Conservation (phyloP, 2,888 invertebrate species). For the Ennomos fuscantarius region DNA sequence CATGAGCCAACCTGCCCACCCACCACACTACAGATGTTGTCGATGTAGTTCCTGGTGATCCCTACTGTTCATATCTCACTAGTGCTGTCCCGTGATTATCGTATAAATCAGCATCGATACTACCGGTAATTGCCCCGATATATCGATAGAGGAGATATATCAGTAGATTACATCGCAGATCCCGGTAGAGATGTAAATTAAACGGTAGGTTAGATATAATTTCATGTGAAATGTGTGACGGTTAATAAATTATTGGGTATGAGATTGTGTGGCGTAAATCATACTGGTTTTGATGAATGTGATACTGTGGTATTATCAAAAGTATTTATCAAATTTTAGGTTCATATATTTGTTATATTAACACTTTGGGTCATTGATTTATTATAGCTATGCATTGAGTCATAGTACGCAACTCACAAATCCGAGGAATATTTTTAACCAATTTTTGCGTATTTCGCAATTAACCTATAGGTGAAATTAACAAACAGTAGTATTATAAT, state of each 20-base stretch:
- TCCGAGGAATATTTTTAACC: too few species aligned
- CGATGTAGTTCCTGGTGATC: not conserved
- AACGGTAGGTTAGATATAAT: constrained; percentile 61
- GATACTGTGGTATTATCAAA: constrained; percentile 26
- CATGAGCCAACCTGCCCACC: too few species aligned
- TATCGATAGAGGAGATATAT: constrained; percentile 48
- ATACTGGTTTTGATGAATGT: constrained; percentile 34
- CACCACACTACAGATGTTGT: too few species aligned
- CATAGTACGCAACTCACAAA: too few species aligned
- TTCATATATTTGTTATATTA: constrained; percentile 11
- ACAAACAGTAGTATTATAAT: too few species aligned
- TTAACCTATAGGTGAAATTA: too few species aligned
- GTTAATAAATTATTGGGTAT: constrained; percentile 60
- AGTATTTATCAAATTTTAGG: constrained; percentile 14
- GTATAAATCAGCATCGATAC: constrained; percentile 73
- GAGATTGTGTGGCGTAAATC: constrained; percentile 53
- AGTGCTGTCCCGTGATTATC: constrained; percentile 71
- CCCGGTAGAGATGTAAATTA: constrained; percentile 58
- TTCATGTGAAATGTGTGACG: constrained; percentile 68
- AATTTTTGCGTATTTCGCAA: too few species aligned
- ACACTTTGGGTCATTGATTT: not conserved
- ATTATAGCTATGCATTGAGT: too few species aligned
- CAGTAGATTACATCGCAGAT: constrained; percentile 52
- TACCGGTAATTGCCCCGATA: constrained; percentile 67
- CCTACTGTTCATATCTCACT: constrained; percentile 30